These are phyloP conservation scores for Biston betularia DNA, from an alignment of 2,888 invertebrate species.

Conservation along the genomic window DNA sequence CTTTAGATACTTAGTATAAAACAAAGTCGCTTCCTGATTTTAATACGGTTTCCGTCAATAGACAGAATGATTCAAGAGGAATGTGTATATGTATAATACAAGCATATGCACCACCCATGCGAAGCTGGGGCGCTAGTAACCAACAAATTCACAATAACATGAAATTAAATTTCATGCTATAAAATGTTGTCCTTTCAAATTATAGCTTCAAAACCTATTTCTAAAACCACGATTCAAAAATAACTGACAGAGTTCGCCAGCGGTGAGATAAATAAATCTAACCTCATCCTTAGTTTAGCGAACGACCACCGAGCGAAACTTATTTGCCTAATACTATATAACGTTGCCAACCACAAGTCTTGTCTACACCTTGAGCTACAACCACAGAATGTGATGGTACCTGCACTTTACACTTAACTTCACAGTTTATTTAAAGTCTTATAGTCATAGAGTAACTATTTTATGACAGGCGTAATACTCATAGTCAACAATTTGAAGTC, in stretches of 20 bases:
- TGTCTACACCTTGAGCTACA: conserved; percentile 51
- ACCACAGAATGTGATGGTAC: conserved; percentile 53
- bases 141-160: too few species aligned
- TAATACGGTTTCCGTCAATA: too few species aligned
- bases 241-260: conserved; percentile 7
- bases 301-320: conserved; percentile 40
- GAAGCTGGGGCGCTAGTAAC: too few species aligned
- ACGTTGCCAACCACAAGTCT: conserved; percentile 51
- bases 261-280: conserved; percentile 28
- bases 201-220: background rate
- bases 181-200: background rate
- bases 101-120: too few species aligned
- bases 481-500: conserved; percentile 12
- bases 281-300: conserved; percentile 28
- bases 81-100: too few species aligned
- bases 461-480: conserved; percentile 14
- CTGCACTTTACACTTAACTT: conserved; percentile 32
- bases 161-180: background rate
- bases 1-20: too few species aligned
- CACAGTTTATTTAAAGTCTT: conserved; percentile 26
- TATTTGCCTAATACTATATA: conserved; percentile 49
- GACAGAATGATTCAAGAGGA: too few species aligned
- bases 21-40: too few species aligned
- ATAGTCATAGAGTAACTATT: conserved; percentile 7
- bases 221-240: conserved; percentile 14